phyloP scores from a whole-genome alignment of 2,888 invertebrate genomes.

The Amorpha juglandis region DNA sequence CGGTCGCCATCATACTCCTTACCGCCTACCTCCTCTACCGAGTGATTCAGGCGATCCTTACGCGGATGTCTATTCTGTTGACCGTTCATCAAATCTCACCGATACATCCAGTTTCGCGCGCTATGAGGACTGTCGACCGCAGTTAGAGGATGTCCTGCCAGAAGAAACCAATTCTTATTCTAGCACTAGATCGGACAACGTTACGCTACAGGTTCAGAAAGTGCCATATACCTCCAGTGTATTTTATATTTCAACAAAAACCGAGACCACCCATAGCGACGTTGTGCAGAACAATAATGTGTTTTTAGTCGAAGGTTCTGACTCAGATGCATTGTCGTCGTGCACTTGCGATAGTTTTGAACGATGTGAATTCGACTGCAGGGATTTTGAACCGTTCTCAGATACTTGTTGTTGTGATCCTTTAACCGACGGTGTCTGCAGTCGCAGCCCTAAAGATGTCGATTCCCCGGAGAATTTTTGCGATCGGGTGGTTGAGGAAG shows the following conservation, averaged over 20 bases:
- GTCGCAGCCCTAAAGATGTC: slow-evolving; percentile 79
- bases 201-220: slow-evolving; percentile 72
- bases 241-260: slow-evolving; percentile 71
- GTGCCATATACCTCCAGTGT: slow-evolving; percentile 77
- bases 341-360: slow-evolving; percentile 83
- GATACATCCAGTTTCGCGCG: slow-evolving; percentile 80
- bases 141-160: slow-evolving; percentile 59
- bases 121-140: slow-evolving; percentile 75
- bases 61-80: slow-evolving; percentile 75
- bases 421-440: slow-evolving; percentile 77
- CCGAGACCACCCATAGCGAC: slow-evolving; percentile 59
- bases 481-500: slow-evolving; percentile 69
- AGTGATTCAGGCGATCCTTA: slow-evolving; percentile 73
- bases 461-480: slow-evolving; percentile 78
- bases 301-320: slow-evolving; percentile 70
- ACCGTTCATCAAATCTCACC: slow-evolving; percentile 77
- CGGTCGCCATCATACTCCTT: slow-evolving; percentile 62
- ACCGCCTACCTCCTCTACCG: slow-evolving; percentile 64
- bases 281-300: slow-evolving; percentile 60
- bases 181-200: slow-evolving; percentile 55
- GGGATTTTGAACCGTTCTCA: slow-evolving; percentile 84
- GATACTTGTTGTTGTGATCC: slow-evolving; percentile 86
- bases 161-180: slow-evolving; percentile 52
- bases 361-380: slow-evolving; percentile 83
- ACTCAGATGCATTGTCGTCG: slow-evolving; percentile 82